These are phyloP conservation scores for Megamerina dolium DNA, from an alignment of 2,888 invertebrate genomes.

Conservation along the genomic window DNA sequence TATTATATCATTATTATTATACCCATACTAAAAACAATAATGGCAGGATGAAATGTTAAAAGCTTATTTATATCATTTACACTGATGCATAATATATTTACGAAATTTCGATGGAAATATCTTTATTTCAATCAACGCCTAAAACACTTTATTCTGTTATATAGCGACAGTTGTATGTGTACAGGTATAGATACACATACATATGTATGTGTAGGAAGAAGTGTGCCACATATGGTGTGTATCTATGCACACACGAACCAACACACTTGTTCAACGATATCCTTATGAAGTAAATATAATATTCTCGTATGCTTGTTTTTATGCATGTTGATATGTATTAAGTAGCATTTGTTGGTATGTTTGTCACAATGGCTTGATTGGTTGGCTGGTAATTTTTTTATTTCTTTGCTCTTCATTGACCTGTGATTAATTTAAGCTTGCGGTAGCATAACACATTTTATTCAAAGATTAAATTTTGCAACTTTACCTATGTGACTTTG, in stretches of 20 bases:
- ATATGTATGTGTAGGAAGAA: not conserved
- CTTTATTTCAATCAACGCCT: too few relatives aligned
- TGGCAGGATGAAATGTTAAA: too few relatives aligned
- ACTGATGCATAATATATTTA: too few relatives aligned
- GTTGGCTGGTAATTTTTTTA: not conserved
- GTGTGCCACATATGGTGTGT: too few relatives aligned
- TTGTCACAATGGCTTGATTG: not conserved
- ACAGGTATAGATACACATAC: not conserved
- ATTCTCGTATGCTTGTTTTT: not conserved
- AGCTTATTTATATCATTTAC: too few relatives aligned
- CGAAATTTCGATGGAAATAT: too few relatives aligned
- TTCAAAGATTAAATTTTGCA: slow-evolving; percentile 2
- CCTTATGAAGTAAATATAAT: slow-evolving; percentile 1
- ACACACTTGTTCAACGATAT: too few relatives aligned
- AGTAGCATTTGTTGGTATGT: not conserved
- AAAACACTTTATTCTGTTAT: too few relatives aligned
- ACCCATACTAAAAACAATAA: too few relatives aligned
- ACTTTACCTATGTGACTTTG: slow-evolving; percentile 1
- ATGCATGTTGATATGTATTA: not conserved
- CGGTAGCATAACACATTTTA: not conserved
- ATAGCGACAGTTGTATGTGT: too few relatives aligned
- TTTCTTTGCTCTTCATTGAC: slow-evolving; percentile 1
- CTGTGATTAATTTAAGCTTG: slow-evolving; percentile 5
- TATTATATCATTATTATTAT: too few relatives aligned
- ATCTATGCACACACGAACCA: not conserved